Evolutionary conservation across 2,888 invertebrate species (phyloP), one percentile per base, ranked within the genome.

Genomic region (Synanthedon tipuliformis): DNA sequence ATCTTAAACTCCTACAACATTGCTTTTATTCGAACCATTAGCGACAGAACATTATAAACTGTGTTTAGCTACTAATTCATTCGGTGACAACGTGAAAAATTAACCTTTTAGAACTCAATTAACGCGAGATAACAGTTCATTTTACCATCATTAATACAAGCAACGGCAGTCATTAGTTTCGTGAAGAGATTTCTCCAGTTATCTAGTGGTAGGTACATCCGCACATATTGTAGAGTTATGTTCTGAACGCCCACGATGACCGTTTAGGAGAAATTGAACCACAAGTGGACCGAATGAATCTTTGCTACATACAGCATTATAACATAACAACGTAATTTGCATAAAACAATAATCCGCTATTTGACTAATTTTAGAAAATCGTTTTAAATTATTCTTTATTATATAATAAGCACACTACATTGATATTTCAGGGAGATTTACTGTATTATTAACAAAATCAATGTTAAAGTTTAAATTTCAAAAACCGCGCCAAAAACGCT

Each of bases 51-150:
- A 34, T 34, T 34, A 23, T 23, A 34, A 15, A 45, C n/a, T 13
- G n/a, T 45, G 45, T n/a, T 45, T 3, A 45, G 2, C 15, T 15
- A 45, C 45, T 45, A 45, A 45, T 13, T 45, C 45, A 41, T 13
- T 18, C 15, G 13, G 18, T 51, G 48, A 48, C 52, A 52, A 34
- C 48, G 15, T 48, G 40, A 52, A 11, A 4, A 48, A 52, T 52
- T n/a, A 15, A 12, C 15, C 27, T 23, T 48, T 52, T 50, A 53
- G 51, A 53, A 50, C 16, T 45, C 51, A 15, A 51, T 51, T 51
- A 45, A 18, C 34, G 40, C 34, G 23, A 5, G 45, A 45, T 45
- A 45, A 45, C 12, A 45, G 45, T 45, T 45, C 45, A 45, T 45
- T 45, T 10, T 45, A 15, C 45, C 45, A 15, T n/a, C 50, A 53